phyloP scores from a whole-genome alignment of 2,888 invertebrate species.

The Amaurobius ferox region DNA sequence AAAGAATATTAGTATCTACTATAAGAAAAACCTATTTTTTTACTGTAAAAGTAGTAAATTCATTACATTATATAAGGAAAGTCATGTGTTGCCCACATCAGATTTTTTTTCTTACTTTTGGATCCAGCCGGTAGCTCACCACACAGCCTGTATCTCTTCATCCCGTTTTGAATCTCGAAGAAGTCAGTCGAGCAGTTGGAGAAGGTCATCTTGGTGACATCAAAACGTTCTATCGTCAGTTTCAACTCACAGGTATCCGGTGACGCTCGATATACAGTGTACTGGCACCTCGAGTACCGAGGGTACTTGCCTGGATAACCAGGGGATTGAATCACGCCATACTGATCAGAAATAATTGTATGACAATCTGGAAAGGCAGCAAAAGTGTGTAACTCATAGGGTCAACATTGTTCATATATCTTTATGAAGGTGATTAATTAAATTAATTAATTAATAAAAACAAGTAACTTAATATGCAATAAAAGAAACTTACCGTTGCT shows the following conservation, averaged over 20 bases:
- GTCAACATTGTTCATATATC: too few species aligned
- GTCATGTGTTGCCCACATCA: too few species aligned
- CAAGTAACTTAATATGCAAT: too few species aligned
- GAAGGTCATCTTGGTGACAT: conserved; percentile 60
- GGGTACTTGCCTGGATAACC: conserved; percentile 68
- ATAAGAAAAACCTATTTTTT: too few species aligned
- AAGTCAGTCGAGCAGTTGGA: conserved; percentile 72
- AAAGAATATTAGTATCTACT: too few species aligned
- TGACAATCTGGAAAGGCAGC: conserved; percentile 45
- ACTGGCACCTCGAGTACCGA: conserved; percentile 48
- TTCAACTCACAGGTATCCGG: conserved; percentile 52
- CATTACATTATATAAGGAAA: too few species aligned
- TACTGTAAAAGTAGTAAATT: too few species aligned
- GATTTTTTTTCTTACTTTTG: conserved; percentile 73
- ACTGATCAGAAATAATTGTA: conserved; percentile 24
- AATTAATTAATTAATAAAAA: too few species aligned
- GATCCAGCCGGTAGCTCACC: conserved; percentile 69
- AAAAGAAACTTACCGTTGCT: neutral
- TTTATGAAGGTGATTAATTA: too few species aligned
- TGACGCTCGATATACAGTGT: conserved; percentile 34
- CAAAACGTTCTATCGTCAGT: conserved; percentile 68
- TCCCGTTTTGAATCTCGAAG: conserved; percentile 64
- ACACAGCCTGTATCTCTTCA: conserved; percentile 54
- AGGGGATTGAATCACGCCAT: conserved; percentile 61
- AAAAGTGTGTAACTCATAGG: too few species aligned